These are phyloP conservation scores for Brachionichthys hirsutus DNA, from an alignment of 2,113 vertebrate species.

Conservation along the genomic window DNA sequence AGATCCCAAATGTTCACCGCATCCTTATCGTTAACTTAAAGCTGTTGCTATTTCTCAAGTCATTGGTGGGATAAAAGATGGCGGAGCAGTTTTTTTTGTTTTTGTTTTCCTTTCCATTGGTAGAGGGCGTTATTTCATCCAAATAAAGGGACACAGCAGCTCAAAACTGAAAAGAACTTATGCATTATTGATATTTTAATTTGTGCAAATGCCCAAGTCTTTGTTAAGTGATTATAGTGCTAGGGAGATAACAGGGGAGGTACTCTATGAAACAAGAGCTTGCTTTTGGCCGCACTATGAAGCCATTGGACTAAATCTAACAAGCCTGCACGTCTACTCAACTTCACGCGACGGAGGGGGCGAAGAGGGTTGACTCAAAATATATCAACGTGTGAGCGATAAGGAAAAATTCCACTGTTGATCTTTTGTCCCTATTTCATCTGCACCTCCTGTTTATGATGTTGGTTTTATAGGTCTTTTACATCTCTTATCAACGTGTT, in stretches of 20 bases:
- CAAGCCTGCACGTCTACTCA: constrained; percentile 47
- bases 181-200: constrained; percentile 88
- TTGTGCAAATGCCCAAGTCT: constrained; percentile 84
- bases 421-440: constrained; percentile 82
- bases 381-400: constrained; percentile 73
- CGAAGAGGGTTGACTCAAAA: constrained; percentile 60
- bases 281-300: constrained; percentile 62
- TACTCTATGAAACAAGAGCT: constrained; percentile 79
- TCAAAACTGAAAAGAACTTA: constrained; percentile 82
- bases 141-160: constrained; percentile 74
- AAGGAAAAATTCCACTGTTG: constrained; percentile 70
- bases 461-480: constrained; percentile 81
- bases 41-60: constrained; percentile 40
- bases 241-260: constrained; percentile 78
- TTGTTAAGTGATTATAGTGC: constrained; percentile 86
- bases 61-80: constrained; percentile 53
- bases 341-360: constrained; percentile 2
- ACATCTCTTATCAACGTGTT: constrained; percentile 93
- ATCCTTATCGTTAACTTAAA: constrained; percentile 46
- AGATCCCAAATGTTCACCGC: constrained; percentile 52
- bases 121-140: constrained; percentile 67
- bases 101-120: constrained; percentile 57
- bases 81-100: constrained; percentile 37
- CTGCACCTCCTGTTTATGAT: constrained; percentile 81
- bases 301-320: constrained; percentile 72